phyloP scores from a whole-genome alignment of 2,113 vertebrate genomes.

The Coryphaenoides rupestris region DNA sequence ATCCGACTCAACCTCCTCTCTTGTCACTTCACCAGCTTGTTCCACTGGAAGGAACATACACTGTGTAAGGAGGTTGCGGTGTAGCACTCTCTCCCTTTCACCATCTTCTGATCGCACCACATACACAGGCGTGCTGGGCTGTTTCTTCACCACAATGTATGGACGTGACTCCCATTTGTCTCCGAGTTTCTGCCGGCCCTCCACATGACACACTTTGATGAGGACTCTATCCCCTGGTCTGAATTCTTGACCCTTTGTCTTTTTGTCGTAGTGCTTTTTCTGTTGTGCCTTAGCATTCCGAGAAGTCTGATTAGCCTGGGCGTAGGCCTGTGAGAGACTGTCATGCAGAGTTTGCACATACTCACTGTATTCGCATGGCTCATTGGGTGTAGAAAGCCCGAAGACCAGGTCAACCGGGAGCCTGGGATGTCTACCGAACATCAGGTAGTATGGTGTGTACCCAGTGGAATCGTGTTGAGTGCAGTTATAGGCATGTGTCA shows the following conservation, averaged over 20 bases:
- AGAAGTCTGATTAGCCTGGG: slow-evolving; percentile 22
- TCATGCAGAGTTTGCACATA: slow-evolving; percentile 19
- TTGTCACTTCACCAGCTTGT: neutral
- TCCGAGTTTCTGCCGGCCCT: slow-evolving; percentile 22
- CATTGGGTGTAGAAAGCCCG: neutral
- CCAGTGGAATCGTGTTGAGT: slow-evolving; percentile 23
- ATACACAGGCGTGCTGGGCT: slow-evolving; percentile 18
- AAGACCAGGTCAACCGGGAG: slow-evolving; percentile 10
- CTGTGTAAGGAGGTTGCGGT: slow-evolving; percentile 26
- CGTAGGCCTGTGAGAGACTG: slow-evolving; percentile 14
- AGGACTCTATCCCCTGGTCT: slow-evolving; percentile 12
- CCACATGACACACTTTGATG: slow-evolving; percentile 19
- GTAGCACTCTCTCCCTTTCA: slow-evolving; percentile 20
- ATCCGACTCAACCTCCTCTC: slow-evolving; percentile 9
- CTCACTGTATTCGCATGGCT: slow-evolving; percentile 11
- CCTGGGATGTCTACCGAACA: slow-evolving; percentile 25
- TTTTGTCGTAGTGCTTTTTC: slow-evolving; percentile 26
- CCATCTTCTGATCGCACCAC: slow-evolving; percentile 21
- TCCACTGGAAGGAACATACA: slow-evolving; percentile 23
- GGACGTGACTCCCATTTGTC: slow-evolving; percentile 20
- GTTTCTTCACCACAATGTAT: slow-evolving; percentile 24
- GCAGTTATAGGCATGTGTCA: slow-evolving; percentile 33
- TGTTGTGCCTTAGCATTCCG: slow-evolving; percentile 15
- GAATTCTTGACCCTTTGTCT: slow-evolving; percentile 9
- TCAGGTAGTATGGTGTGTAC: slow-evolving; percentile 22